A percentile compares a stretch with the other conserved stretches of the same genome.
phyloP scores from a whole-genome alignment of 2,888 invertebrate genomes.

The Ferrisia virgata region DNA sequence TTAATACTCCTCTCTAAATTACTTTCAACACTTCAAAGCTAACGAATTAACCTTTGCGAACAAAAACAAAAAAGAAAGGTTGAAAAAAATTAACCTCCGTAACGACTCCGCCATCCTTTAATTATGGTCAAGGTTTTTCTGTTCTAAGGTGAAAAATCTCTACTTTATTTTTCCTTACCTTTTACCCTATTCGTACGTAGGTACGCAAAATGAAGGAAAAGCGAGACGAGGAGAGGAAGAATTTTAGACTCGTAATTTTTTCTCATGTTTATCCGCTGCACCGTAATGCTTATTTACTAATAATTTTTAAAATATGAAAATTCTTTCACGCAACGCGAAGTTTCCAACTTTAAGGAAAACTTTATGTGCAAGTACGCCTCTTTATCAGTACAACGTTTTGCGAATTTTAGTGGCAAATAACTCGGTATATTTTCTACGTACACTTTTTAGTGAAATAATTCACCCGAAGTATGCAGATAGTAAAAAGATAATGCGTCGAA shows the following conservation, averaged over 20 bases:
- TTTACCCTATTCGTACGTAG: neutral
- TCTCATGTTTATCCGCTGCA: neutral
- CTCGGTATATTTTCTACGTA: neutral
- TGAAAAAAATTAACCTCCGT: too few relatives aligned
- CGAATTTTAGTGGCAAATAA: neutral
- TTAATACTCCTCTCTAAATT: neutral
- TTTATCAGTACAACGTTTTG: neutral
- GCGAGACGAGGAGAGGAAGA: too few relatives aligned
- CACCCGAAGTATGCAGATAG: neutral
- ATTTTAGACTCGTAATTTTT: too few relatives aligned
- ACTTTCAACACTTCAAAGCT: constrained; percentile 17
- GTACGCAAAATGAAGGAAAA: neutral
- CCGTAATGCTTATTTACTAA: neutral
- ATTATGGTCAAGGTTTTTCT: neutral
- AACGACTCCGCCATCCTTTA: neutral
- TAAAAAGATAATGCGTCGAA: neutral
- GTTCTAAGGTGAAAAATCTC: neutral
- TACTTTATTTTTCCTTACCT: neutral
- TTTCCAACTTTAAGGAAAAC: neutral
- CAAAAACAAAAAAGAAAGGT: too few relatives aligned
- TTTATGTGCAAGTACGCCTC: neutral
- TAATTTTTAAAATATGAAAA: neutral
- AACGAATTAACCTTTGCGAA: neutral
- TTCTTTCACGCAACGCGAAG: neutral
- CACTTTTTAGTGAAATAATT: too few relatives aligned